Evolutionary conservation across 2,888 invertebrate species (phyloP).

Genomic region (Sarcophaga variegata): DNA sequence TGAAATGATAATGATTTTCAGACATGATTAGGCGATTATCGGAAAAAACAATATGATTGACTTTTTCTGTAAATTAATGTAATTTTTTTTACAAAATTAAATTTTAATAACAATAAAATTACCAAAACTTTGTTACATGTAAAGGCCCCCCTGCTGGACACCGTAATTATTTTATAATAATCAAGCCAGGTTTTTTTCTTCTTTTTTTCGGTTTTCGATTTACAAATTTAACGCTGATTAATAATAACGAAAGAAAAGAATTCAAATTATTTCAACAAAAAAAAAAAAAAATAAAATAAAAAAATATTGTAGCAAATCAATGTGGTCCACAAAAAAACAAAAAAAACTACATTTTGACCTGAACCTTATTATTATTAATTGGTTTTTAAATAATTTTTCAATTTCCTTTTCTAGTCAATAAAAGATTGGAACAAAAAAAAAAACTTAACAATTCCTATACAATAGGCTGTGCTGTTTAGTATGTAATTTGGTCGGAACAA

Average conservation of each 20-base stretch:
- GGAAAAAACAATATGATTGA: neutral
- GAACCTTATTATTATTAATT: conserved; percentile 65
- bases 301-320: conserved; percentile 38
- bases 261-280: conserved; percentile 1
- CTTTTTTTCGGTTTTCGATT: conserved; percentile 19
- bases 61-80: no score
- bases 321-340: neutral
- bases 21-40: conserved; percentile 28
- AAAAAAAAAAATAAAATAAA: neutral
- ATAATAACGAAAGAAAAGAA: neutral
- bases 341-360: conserved; percentile 41
- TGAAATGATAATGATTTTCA: conserved; percentile 46
- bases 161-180: conserved; percentile 64
- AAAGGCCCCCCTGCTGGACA: conserved; percentile 26
- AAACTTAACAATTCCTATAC: neutral
- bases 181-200: neutral
- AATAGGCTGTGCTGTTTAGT: conserved; percentile 5
- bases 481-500: no score
- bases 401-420: conserved; percentile 58
- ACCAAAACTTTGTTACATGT: neutral
- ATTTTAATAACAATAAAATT: no score
- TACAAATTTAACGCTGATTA: conserved; percentile 56
- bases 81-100: no score
- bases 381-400: conserved; percentile 67
- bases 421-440: conserved; percentile 13